Percentiles rank a stretch among this genome's conserved stretches.
Evolutionary conservation across 2,113 vertebrate species (phyloP).

Genomic region (Poeciliopsis turrubarensis): DNA sequence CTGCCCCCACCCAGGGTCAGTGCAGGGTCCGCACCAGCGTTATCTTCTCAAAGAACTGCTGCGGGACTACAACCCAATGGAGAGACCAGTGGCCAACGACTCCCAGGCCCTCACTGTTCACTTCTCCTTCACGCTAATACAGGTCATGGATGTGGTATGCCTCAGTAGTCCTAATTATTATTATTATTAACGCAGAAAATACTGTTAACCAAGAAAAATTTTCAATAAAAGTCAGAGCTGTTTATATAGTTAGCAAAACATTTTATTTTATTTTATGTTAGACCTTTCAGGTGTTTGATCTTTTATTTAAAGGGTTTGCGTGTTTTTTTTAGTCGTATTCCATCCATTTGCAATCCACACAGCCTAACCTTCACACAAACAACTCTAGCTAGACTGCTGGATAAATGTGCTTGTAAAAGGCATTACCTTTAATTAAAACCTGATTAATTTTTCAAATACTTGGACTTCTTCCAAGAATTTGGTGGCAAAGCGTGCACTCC

Average conservation of each 20-base stretch:
- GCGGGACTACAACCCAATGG: slow-evolving; percentile 83
- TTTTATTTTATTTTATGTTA: no score
- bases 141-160: slow-evolving; percentile 86
- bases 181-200: neutral
- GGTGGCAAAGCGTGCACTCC: neutral
- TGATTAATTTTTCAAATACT: no score
- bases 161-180: neutral
- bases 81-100: slow-evolving; percentile 84
- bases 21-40: slow-evolving; percentile 82
- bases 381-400: neutral
- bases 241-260: no score
- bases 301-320: neutral
- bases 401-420: neutral
- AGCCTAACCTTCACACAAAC: neutral
- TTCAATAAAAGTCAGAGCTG: no score
- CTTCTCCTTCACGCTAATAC: slow-evolving; percentile 81
- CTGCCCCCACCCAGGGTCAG: slow-evolving; percentile 63
- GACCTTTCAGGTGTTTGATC: no score
- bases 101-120: slow-evolving; percentile 80
- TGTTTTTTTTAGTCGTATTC: neutral
- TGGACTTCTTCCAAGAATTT: neutral
- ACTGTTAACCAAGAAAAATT: no score
- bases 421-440: no score
- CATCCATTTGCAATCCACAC: neutral
- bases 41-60: slow-evolving; percentile 82